Conservation (phyloP, 2,888 invertebrate species). For the Neocrepidodera transversa region DNA sequence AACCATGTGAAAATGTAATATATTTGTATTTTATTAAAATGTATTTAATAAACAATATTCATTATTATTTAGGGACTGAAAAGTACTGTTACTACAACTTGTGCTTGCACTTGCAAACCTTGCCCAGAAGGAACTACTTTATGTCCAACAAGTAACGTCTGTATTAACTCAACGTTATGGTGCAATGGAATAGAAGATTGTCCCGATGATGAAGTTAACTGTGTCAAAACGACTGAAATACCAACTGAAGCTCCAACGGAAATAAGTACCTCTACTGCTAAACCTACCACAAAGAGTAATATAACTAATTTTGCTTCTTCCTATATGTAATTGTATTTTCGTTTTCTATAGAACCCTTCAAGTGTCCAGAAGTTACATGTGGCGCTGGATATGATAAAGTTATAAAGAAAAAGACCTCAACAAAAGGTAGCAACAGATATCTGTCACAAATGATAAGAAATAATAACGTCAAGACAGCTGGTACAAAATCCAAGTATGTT, state of each 20-base stretch:
- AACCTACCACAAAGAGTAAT: conserved; percentile 28
- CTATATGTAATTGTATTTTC: neutral
- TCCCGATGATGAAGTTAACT: conserved; percentile 80
- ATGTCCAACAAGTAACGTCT: conserved; percentile 78
- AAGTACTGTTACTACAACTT: conserved; percentile 67
- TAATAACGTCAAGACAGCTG: conserved; percentile 15
- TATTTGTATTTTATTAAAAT: neutral
- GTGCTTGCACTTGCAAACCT: conserved; percentile 76
- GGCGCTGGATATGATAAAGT: conserved; percentile 51
- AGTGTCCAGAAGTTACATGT: conserved; percentile 60
- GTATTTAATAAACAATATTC: too few species aligned
- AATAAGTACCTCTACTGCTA: conserved; percentile 8
- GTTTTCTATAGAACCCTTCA: conserved; percentile 40
- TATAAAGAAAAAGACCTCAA: conserved; percentile 53
- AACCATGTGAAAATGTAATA: conserved; percentile 66
- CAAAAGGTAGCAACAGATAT: conserved; percentile 48
- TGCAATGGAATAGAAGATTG: conserved; percentile 85
- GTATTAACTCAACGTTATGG: conserved; percentile 75
- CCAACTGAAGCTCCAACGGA: neutral
- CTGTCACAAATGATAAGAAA: conserved; percentile 61
- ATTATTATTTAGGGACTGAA: conserved; percentile 66
- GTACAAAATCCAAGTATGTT: conserved; percentile 34
- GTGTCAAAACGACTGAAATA: conserved; percentile 57
- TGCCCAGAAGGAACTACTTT: conserved; percentile 72
- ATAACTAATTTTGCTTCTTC: neutral